Conservation (phyloP, 2,888 invertebrate species). For the Plutella xylostella region DNA sequence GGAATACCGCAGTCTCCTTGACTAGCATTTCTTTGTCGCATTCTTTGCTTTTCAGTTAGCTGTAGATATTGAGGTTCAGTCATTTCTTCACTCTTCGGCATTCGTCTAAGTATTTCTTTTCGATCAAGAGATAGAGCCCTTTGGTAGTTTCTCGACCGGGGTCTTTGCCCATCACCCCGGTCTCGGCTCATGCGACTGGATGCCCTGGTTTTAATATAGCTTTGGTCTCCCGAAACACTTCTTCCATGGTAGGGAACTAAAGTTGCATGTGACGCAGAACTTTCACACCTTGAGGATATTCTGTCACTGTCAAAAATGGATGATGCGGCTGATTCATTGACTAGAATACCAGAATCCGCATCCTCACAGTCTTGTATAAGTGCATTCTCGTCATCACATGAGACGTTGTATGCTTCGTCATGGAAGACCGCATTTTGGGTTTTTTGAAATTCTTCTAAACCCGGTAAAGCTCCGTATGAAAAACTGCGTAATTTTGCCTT, state of each 20-base stretch:
- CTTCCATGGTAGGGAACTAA: constrained; percentile 52
- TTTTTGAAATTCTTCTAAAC: constrained; percentile 76
- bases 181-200: constrained; percentile 56
- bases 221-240: constrained; percentile 63
- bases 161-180: constrained; percentile 41
- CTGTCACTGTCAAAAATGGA: constrained; percentile 72
- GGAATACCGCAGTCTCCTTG: constrained; percentile 54
- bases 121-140: constrained; percentile 68
- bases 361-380: constrained; percentile 75
- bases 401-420: constrained; percentile 64
- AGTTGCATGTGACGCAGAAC: constrained; percentile 57
- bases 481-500: constrained; percentile 75
- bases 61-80: constrained; percentile 57
- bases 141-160: constrained; percentile 51
- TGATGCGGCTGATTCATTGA: constrained; percentile 78
- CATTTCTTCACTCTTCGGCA: constrained; percentile 49
- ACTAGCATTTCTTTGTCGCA: constrained; percentile 55
- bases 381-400: constrained; percentile 65
- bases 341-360: constrained; percentile 80
- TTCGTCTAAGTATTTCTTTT: constrained; percentile 62
- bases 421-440: constrained; percentile 72
- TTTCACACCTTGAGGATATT: constrained; percentile 64
- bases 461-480: constrained; percentile 80
- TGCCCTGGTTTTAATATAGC: constrained; percentile 41
- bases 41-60: constrained; percentile 60